Evolutionary conservation across 2,113 vertebrate species (phyloP), one percentile per base, ranked within the genome.

Genomic region (Brachyhypopomus gauderio): DNA sequence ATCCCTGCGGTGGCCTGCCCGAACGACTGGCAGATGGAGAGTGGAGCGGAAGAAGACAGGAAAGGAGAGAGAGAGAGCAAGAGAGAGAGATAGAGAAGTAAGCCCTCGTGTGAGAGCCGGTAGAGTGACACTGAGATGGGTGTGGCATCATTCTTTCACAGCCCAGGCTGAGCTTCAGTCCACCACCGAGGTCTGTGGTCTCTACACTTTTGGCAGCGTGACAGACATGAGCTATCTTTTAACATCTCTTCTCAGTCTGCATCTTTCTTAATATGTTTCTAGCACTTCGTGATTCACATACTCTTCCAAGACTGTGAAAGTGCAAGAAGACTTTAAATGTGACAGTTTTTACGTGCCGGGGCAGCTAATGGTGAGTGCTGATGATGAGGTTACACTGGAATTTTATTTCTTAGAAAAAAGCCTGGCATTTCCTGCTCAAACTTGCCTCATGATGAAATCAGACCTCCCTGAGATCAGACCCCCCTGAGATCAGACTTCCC

Each of bases 161-260:
- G 83, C 38, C 77, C 59, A 81, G 87, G 59, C 72, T 82, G 86
- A 83, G 82, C 78, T 83, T 73, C 77, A 78, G 78, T 20, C 56
- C 88, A 85, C 77, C 73, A 67, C 67, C 7, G 34, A 82, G 69
- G 48, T 82, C 78, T 89, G 93, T 30, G 89, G 90, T 91, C 64
- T 70, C 63, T 89, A 90, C 75, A 88, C 89, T 85, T 5, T 69
- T 86, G 84, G 90, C 80, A 90, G 92, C 93, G 92, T 62, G 72
- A 73, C 38, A 20, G 86, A 58, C 7, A 52, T 41, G 60, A 83
- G 66, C 78, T 90, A 89, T 89, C 83, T 89, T 87, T 87, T 79
- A 87, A 72, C 75, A n/a, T 56, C 58, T 45, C 34, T n/a, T 59
- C 16, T 58, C n/a, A 30, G 3, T 34, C 67, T 72, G 66, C 11